These are phyloP conservation scores for Venustaconcha ellipsiformis DNA, from an alignment of 1,140 invertebrate species.

Conservation along the genomic window DNA sequence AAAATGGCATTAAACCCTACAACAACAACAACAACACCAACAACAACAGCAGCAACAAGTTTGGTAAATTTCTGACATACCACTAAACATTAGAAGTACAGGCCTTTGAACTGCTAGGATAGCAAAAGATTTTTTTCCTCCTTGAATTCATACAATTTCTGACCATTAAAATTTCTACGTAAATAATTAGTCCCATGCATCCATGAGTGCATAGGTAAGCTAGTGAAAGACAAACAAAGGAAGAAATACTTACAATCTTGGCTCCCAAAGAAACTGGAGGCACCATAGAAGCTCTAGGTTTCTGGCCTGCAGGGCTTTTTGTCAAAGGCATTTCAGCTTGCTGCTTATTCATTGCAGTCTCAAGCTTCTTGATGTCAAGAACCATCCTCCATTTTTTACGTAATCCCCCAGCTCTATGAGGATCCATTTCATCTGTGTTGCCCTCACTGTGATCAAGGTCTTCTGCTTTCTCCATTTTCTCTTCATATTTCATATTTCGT, in stretches of 20 bases:
- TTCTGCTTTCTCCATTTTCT: background rate
- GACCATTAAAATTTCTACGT: no score
- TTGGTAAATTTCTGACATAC: no score
- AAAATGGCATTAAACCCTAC: no score
- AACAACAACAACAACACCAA: no score
- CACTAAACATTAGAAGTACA: no score
- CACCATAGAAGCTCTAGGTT: background rate
- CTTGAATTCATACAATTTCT: no score
- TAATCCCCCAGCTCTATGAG: background rate
- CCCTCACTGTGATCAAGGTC: background rate
- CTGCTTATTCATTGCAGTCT: conserved; percentile 40
- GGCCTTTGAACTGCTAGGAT: no score
- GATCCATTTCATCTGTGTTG: conserved; percentile 18
- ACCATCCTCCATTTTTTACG: conserved; percentile 55
- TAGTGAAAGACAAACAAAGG: no score
- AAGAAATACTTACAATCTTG: conserved; percentile 17
- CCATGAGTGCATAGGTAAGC: no score
- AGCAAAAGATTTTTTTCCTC: no score
- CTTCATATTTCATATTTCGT: conserved; percentile 37
- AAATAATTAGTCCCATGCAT: no score
- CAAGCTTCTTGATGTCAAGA: conserved; percentile 58
- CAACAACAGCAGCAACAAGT: no score
- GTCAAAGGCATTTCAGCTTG: conserved; percentile 35
- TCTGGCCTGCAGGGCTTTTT: conserved; percentile 9
- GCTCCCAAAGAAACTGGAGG: conserved; percentile 8